These are phyloP conservation scores for Acleris laterana DNA, from an alignment of 2,888 invertebrate species.

Conservation along the genomic window DNA sequence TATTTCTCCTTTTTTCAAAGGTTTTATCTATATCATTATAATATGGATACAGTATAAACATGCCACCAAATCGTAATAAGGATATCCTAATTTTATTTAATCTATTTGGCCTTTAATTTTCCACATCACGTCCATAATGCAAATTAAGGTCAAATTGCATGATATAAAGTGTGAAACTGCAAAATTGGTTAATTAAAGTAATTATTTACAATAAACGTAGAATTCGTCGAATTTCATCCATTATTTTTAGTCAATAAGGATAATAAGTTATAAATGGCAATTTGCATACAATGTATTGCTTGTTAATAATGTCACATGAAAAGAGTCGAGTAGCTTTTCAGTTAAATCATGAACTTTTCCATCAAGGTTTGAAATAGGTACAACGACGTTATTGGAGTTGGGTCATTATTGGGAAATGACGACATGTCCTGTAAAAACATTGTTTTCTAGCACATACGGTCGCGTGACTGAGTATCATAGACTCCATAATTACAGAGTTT, in stretches of 20 bases:
- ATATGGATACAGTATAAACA: neutral
- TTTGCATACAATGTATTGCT: neutral
- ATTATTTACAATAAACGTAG: neutral
- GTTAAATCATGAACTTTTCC: too few relatives aligned
- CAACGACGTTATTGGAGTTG: too few relatives aligned
- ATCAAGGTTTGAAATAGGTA: neutral
- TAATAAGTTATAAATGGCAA: constrained; percentile 4
- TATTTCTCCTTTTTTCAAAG: neutral
- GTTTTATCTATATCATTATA: neutral
- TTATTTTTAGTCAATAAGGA: neutral
- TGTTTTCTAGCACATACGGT: constrained; percentile 12
- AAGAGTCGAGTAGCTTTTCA: too few relatives aligned
- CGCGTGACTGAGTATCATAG: constrained; percentile 28
- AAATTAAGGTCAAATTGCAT: neutral
- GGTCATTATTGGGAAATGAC: neutral
- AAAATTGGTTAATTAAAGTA: neutral
- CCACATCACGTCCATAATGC: neutral
- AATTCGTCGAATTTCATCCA: neutral
- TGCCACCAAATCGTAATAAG: neutral
- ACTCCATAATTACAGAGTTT: constrained; percentile 26
- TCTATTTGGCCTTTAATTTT: constrained; percentile 15
- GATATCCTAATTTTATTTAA: constrained; percentile 3
- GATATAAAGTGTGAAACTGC: neutral
- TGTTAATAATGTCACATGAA: neutral
- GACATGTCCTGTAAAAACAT: constrained; percentile 2